These are phyloP conservation scores for Lacerta viridis DNA, from an alignment of 2,797 vertebrate genomes.

Conservation along the genomic window DNA sequence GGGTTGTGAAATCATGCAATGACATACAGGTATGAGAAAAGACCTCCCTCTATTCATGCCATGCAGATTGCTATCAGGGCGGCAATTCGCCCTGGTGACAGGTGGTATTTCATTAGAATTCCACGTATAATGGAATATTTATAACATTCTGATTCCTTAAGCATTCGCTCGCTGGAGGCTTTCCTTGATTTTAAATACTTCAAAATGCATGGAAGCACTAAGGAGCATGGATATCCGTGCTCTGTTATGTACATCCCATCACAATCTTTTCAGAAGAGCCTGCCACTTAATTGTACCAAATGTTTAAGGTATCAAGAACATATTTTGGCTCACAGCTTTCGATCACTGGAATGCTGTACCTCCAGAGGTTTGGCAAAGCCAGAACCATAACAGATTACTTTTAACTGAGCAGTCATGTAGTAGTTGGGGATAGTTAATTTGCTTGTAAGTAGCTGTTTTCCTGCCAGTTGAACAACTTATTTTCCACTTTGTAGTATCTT, in stretches of 20 bases:
- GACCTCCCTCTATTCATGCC: slow-evolving; percentile 46
- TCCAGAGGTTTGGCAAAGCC: background rate
- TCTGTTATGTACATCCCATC: background rate
- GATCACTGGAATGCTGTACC: background rate
- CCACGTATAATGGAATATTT: slow-evolving; percentile 2
- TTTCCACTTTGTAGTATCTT: background rate
- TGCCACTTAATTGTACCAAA: background rate
- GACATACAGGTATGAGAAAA: slow-evolving; percentile 66
- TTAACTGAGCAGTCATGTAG: background rate
- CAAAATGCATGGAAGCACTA: slow-evolving; percentile 62
- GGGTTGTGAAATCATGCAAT: slow-evolving; percentile 55
- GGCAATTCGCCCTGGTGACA: slow-evolving; percentile 48
- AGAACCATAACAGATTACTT: background rate
- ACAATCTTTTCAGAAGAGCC: background rate
- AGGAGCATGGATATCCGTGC: background rate
- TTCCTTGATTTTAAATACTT: slow-evolving; percentile 58
- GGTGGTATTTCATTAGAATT: slow-evolving; percentile 24
- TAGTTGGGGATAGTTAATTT: background rate
- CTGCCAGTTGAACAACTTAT: background rate
- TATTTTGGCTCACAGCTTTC: background rate
- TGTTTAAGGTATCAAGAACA: background rate
- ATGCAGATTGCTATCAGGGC: slow-evolving; percentile 54
- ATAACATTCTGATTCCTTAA: slow-evolving; percentile 54
- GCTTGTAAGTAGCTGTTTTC: background rate
- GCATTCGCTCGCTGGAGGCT: slow-evolving; percentile 35